phyloP scores from a whole-genome alignment of 2,113 vertebrate genomes.

The Alosa alosa region DNA sequence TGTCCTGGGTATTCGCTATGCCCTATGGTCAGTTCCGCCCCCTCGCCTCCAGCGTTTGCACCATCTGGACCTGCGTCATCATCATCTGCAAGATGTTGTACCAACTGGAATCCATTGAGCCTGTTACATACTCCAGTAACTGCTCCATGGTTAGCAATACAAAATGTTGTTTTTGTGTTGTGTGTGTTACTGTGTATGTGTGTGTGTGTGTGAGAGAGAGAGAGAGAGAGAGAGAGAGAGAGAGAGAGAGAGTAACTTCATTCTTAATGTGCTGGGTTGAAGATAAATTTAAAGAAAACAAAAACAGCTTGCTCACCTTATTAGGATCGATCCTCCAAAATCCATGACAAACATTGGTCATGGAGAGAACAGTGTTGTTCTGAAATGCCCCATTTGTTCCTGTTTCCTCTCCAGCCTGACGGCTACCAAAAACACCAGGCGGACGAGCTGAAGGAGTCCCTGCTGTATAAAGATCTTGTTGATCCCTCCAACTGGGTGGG shows the following conservation, averaged over 20 bases:
- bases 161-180: neutral
- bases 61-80: constrained; percentile 95
- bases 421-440: neutral
- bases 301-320: too few species aligned
- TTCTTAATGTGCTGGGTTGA: too few species aligned
- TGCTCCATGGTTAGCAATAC: constrained; percentile 75
- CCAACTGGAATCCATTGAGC: constrained; percentile 87
- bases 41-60: constrained; percentile 90
- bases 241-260: too few species aligned
- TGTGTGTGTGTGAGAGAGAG: neutral
- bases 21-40: constrained; percentile 90
- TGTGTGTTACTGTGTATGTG: neutral
- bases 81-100: constrained; percentile 99
- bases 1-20: constrained; percentile 93
- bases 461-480: constrained; percentile 76
- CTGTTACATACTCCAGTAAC: constrained; percentile 75
- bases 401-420: neutral
- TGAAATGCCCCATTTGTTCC: too few species aligned
- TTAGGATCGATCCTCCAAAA: too few species aligned
- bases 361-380: too few species aligned
- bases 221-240: too few species aligned
- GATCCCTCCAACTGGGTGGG: constrained; percentile 95
- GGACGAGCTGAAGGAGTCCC: constrained; percentile 40
- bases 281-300: too few species aligned
- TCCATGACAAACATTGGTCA: too few species aligned